Base-by-base conservation (phyloP, 1,140 invertebrate species). In the Drosophila obscura region DNA sequence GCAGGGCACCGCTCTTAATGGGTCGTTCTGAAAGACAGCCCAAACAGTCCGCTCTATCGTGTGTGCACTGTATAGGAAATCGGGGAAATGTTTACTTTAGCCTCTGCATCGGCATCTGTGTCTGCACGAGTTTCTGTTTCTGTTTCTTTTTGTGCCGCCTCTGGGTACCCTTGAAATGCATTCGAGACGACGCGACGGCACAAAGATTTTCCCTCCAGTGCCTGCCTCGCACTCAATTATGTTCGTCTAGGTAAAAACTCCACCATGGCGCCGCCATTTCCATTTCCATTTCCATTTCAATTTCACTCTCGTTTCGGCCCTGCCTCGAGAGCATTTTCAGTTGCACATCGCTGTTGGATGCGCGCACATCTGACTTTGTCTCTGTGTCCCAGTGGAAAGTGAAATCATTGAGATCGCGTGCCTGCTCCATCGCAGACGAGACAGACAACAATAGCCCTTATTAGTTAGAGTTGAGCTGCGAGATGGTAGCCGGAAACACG, bases 401-500 rank as follows among this genome's bases (percentile, higher is more conserved):
- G 82, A 85, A 85, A 85, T 87, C 68, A 35, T 24, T 51, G 44
- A 26, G 60, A 85, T 85, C 82, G 83, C 81, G 81, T 87, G 82
- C 41, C 57, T 44, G 9, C 57, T 53, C 7, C 49, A 60, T 44
- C 55, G 19, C 46, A 44, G 28, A 4, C 22, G 4, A 24, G 22
- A 43, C 16, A 57, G n/a, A 62, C 62, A 64, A 80, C 76, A 74
- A 79, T 76, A 82, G 69, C 65, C 68, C 62, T 64, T 68, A 62
- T 73, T 67, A 69, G 67, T 26, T 41, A 35, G 46, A 52, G 19
- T 1, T 1, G 62, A 31, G 45, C n/a, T 16, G 13, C 41, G 50
- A 56, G 56, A 90, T 90, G 88, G 88, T 90, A 64, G 87, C 87
- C 80, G 87, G 88, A 68, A 83, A 71, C 75, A 57, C 62, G 66